These are phyloP conservation scores for Rhagonycha lutea DNA, from an alignment of 2,888 invertebrate species.

Conservation along the genomic window DNA sequence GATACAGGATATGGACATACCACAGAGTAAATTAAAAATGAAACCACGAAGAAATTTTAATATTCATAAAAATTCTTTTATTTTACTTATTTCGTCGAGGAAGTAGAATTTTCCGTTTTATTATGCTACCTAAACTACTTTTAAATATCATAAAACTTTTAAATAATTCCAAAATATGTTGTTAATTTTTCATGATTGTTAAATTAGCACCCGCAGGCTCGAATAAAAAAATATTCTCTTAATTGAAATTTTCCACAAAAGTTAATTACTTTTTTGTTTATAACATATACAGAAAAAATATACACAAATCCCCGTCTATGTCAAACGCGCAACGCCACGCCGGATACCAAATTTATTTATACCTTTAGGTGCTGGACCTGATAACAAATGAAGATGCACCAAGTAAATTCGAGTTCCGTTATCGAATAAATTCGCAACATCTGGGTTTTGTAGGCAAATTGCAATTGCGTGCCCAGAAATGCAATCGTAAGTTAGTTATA, in stretches of 20 bases:
- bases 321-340: background rate
- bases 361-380: background rate
- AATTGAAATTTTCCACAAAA: background rate
- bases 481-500: conserved; percentile 25
- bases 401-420: conserved; percentile 5
- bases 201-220: no score
- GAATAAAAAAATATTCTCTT: background rate
- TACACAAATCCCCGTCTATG: background rate
- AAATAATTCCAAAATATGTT: no score
- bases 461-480: conserved; percentile 26
- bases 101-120: background rate
- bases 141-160: background rate
- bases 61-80: conserved; percentile 4
- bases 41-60: conserved; percentile 26
- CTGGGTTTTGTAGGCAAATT: conserved; percentile 24
- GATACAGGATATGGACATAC: conserved; percentile 29
- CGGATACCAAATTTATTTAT: no score
- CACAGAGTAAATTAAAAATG: conserved; percentile 27
- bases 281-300: no score
- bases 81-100: conserved; percentile 5
- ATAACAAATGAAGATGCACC: conserved; percentile 8
- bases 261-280: no score
- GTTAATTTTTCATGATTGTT: no score
- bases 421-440: conserved; percentile 19
- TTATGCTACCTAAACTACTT: background rate